Conservation (phyloP, 2,797 vertebrate genomes). For the Coendou prehensilis region DNA sequence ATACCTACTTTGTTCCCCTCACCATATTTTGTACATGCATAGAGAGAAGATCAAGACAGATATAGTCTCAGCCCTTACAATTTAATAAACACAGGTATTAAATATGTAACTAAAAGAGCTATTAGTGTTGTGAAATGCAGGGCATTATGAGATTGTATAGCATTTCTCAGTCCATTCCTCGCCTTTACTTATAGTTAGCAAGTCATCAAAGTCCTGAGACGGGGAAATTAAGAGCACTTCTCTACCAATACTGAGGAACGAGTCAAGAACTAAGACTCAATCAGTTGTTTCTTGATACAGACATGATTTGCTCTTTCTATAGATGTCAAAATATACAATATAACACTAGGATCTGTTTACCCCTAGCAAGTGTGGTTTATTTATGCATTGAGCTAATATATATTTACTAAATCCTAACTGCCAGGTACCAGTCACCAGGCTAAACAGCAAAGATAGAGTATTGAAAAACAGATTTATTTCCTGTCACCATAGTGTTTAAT, state of each 20-base stretch:
- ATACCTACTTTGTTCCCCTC: background rate
- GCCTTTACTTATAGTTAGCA: background rate
- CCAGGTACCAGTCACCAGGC: background rate
- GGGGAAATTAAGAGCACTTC: slow-evolving; percentile 40
- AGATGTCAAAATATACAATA: slow-evolving; percentile 23
- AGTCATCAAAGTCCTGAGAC: background rate
- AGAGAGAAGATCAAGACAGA: background rate
- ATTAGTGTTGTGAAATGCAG: background rate
- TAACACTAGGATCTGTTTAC: background rate
- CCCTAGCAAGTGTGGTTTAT: background rate
- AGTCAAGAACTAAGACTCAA: background rate
- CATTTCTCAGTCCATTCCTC: background rate
- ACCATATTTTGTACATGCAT: background rate
- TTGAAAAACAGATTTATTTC: slow-evolving; percentile 26
- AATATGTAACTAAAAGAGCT: background rate
- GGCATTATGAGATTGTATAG: background rate
- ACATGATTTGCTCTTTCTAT: slow-evolving; percentile 28
- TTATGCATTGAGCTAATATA: slow-evolving; percentile 32
- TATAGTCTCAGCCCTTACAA: background rate
- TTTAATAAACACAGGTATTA: background rate
- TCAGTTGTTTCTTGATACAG: slow-evolving; percentile 6
- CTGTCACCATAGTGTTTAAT: background rate
- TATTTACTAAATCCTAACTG: slow-evolving; percentile 26
- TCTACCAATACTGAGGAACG: slow-evolving; percentile 18
- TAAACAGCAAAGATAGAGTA: background rate